A percentile compares a stretch with the other conserved stretches of the same genome.
Conservation (phyloP, 2,888 invertebrate species). For the Volucella zonaria region DNA sequence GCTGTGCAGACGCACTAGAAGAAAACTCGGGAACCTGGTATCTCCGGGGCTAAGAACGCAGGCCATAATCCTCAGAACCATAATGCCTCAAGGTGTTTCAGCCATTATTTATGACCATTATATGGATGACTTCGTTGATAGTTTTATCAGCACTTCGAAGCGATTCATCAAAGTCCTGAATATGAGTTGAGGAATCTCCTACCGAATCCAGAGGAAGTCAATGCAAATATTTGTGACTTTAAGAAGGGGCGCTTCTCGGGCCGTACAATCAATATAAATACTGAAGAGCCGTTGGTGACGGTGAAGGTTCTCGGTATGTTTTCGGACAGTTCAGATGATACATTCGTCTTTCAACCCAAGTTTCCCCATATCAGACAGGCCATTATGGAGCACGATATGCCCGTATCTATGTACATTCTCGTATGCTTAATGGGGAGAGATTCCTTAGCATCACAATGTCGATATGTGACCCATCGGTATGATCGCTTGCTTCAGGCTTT, state of each 20-base stretch:
- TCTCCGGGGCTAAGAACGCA: slow-evolving; percentile 68
- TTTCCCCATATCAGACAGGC: slow-evolving; percentile 23
- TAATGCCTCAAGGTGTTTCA: slow-evolving; percentile 46
- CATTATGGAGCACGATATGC: not conserved
- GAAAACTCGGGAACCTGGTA: slow-evolving; percentile 60
- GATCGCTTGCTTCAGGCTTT: slow-evolving; percentile 10
- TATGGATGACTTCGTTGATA: slow-evolving; percentile 37
- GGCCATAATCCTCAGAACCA: slow-evolving; percentile 57
- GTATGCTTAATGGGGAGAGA: slow-evolving; percentile 60
- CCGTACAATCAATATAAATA: not conserved
- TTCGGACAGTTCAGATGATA: not conserved
- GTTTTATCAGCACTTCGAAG: slow-evolving; percentile 75
- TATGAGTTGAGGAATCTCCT: slow-evolving; percentile 5
- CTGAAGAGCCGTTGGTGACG: not conserved
- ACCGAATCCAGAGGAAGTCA: slow-evolving; percentile 3
- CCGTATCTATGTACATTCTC: no score
- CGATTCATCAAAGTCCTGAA: slow-evolving; percentile 8
- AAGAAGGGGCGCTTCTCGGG: not conserved
- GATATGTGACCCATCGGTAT: slow-evolving; percentile 31
- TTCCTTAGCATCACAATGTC: slow-evolving; percentile 65
- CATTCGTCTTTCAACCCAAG: slow-evolving; percentile 13
- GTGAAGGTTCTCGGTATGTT: slow-evolving; percentile 13
- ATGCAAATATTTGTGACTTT: not conserved
- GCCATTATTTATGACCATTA: slow-evolving; percentile 55
- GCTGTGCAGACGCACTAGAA: not conserved